phyloP scores from a whole-genome alignment of 2,797 vertebrate genomes.

The Coccyzus lansbergi region DNA sequence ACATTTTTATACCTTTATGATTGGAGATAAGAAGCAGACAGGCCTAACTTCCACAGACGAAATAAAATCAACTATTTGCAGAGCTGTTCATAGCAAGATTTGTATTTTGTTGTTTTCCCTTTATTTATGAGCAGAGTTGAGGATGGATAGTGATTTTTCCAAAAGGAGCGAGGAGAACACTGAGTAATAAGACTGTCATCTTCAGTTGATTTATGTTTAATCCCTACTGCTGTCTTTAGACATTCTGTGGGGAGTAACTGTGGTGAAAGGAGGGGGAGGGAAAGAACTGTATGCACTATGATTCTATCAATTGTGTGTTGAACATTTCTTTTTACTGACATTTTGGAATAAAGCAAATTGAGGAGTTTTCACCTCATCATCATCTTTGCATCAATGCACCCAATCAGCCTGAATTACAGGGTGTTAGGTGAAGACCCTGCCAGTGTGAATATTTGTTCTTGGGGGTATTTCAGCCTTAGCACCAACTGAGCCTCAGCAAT shows the following conservation, averaged over 20 bases:
- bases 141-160: neutral
- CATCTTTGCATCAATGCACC: neutral
- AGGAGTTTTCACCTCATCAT: constrained; percentile 14
- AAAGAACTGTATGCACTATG: constrained; percentile 41
- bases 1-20: neutral
- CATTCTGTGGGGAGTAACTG: neutral
- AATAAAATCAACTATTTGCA: neutral
- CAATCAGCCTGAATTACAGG: constrained; percentile 11
- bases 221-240: neutral
- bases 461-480: neutral
- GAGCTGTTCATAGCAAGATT: neutral
- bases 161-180: neutral
- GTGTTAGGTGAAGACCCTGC: neutral
- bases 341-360: constrained; percentile 45
- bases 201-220: neutral
- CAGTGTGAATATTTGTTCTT: neutral
- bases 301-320: constrained; percentile 34
- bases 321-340: constrained; percentile 36
- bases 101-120: neutral
- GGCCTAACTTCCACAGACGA: neutral
- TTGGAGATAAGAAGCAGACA: neutral
- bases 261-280: neutral
- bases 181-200: neutral
- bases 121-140: fast-evolving
- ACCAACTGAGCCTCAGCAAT: neutral